Evolutionary conservation across 2,888 invertebrate genomes (phyloP), one percentile per base, ranked within the genome.

Genomic region (Caenorhabditis sp.): DNA sequence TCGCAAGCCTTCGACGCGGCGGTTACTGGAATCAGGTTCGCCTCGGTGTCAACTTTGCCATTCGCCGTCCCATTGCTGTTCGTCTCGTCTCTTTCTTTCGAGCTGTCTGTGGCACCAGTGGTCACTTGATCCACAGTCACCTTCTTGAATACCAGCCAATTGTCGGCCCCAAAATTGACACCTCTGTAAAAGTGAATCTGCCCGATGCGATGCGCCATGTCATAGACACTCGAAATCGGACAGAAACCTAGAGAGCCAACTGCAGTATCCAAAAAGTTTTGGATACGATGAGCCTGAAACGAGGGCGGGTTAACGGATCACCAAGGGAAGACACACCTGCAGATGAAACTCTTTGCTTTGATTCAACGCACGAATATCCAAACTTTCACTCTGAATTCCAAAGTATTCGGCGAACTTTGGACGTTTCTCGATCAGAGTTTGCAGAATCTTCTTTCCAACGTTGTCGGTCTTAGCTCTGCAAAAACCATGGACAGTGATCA

Each of bases 321-420:
- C 9, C 32, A 4, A 9, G 32, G 26, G 50, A 56, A 28, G 22
- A 20, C 1, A 37, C 24, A 87, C 88, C 80, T 89, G 89, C 6
- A 88, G 74, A 50, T 88, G 88, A 69, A 89, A 88, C 37, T 88
- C 88, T 32, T 89, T 87, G 83, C 86, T 86, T 37, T 87, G 84
- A 53, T 87, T 85, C 62, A 89, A 69, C 24, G 77, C 84, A 22
- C 81, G 79, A 24, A 85, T 81, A 60, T 88, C 87, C 47, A 89
- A 62, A 11, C 82, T 84, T 40, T 89, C 88, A 60, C 85, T 84
- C 40, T 84, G 84, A 56, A 89, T 89, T 22, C 89, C 89, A 64
- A 88, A 89, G 65, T 88, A 89, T 56, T 88, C 89, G n/a, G 89
- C 89, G 64, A 89, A 89, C 58, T 88, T 88, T 15, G 89, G 89